Evolutionary conservation across 2,797 vertebrate species (phyloP).

Genomic region (Neoniphon sammara): DNA sequence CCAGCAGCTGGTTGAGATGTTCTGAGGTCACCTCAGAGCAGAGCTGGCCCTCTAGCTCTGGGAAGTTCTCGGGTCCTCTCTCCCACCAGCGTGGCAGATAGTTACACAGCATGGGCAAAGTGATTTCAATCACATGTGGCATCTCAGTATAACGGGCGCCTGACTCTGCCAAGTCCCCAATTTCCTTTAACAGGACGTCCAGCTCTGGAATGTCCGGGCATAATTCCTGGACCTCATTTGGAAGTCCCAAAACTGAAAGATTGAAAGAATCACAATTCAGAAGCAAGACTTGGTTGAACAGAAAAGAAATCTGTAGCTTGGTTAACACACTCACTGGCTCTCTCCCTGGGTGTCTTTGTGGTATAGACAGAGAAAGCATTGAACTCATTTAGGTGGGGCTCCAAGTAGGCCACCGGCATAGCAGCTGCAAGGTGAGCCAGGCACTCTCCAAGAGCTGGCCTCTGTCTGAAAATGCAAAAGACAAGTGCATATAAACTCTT

Average conservation of each 20-base stretch:
- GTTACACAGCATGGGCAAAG: conserved; percentile 95
- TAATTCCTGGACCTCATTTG: conserved; percentile 90
- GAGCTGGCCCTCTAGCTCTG: conserved; percentile 82
- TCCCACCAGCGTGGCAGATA: conserved; percentile 98
- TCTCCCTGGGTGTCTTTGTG: conserved; percentile 92
- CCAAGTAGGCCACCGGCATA: conserved; percentile 94
- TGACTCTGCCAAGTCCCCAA: conserved; percentile 91
- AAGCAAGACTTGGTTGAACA: not conserved
- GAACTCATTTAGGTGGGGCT: conserved; percentile 90
- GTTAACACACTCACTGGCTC: conserved; percentile 87
- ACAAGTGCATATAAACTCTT: not conserved
- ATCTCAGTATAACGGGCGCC: conserved; percentile 97
- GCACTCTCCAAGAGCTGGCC: conserved; percentile 93
- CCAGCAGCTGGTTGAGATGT: conserved; percentile 93
- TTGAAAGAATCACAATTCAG: conserved; percentile 10
- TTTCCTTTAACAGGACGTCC: conserved; percentile 88
- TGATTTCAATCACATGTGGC: conserved; percentile 97
- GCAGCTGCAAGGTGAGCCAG: conserved; percentile 92
- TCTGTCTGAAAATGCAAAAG: conserved; percentile 81
- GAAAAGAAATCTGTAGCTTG: conserved; percentile 13
- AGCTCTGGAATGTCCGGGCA: conserved; percentile 93
- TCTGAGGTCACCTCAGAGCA: conserved; percentile 91
- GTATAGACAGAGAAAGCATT: conserved; percentile 95
- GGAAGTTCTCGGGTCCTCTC: conserved; percentile 84
- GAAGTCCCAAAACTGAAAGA: conserved; percentile 91